Evolutionary conservation across 2,888 invertebrate genomes (phyloP), one percentile per base, ranked within the genome.

Genomic region (Anoplius nigerrimus): DNA sequence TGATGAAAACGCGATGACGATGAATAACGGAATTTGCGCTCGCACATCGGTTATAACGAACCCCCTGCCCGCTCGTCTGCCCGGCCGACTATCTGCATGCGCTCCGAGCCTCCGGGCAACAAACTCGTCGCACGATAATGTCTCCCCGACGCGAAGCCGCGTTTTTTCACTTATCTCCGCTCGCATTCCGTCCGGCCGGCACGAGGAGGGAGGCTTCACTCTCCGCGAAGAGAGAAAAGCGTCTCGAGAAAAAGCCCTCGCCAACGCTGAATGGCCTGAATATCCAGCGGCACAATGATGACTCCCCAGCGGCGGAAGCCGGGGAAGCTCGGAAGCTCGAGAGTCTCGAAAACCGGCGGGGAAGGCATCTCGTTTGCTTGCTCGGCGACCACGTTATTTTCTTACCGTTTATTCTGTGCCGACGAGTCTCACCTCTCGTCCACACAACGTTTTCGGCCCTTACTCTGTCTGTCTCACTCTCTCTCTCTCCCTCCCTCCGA

Each of bases 231-330:
- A 34, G 34, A 11, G 34, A 34, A 34, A 24, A 34, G 34, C 1
- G 34, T 5, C 34, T 34, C 6, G 11, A 8, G 34, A 34, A 34
- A 34, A 34, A 34, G 34, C 34, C 11, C 34, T 13, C 8, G 8
- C 34, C 22, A 34, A 27, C 45, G 20, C 20, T 60, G 62, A 66
- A 72, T 60, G 20, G 20, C 3, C 16, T 27, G 72, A 61, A 71
- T 63, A 67, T 64, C 66, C 72, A 48, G 58, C 55, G 45, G 66
- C 62, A 53, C 60, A 43, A 51, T 62, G 66, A 43, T 45, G 56
- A 51, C 51, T 43, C n/a, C 52, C 58, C 20, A 46, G 8, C 20
- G 63, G 46, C 16, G 21, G 22, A 6, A 42, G 5, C 42, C 21
- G 48, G 70, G n/a, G 48, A 34, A 66, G 70, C 46, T 34, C 54